A percentile compares a stretch with the other conserved stretches of the same genome.
phyloP scores from a whole-genome alignment of 1,140 invertebrate genomes.

The Hestina assimilis region DNA sequence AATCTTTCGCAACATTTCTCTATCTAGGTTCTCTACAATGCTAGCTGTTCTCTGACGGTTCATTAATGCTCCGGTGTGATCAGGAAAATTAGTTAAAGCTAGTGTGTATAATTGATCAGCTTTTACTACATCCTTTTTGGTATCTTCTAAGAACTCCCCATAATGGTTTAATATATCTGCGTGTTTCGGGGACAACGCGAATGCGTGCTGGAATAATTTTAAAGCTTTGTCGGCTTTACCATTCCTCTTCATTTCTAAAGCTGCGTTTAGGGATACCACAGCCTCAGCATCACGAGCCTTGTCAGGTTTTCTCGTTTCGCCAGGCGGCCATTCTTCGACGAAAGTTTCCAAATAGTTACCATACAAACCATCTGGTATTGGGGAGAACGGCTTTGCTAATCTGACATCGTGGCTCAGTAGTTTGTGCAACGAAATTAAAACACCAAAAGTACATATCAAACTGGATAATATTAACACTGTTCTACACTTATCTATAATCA shows the following conservation, averaged over 20 bases:
- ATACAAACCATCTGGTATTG: slow-evolving; percentile 64
- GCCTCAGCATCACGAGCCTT: slow-evolving; percentile 84
- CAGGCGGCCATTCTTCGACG: slow-evolving; percentile 39
- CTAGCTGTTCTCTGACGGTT: slow-evolving; percentile 91
- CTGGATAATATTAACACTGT: slow-evolving; percentile 66
- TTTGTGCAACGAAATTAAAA: slow-evolving; percentile 63
- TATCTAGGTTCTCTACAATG: slow-evolving; percentile 94
- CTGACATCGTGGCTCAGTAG: slow-evolving; percentile 60
- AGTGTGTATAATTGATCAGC: slow-evolving; percentile 93
- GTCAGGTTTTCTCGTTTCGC: slow-evolving; percentile 35
- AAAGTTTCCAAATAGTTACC: slow-evolving; percentile 61
- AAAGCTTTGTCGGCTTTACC: slow-evolving; percentile 92
- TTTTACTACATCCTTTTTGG: slow-evolving; percentile 90
- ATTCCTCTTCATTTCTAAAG: slow-evolving; percentile 88
- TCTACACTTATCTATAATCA: slow-evolving; percentile 65
- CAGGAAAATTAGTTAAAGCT: slow-evolving; percentile 90
- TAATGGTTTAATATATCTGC: slow-evolving; percentile 95
- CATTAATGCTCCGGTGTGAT: slow-evolving; percentile 87
- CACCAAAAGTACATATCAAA: slow-evolving; percentile 61
- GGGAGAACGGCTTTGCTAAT: slow-evolving; percentile 63
- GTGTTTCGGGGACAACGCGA: slow-evolving; percentile 93
- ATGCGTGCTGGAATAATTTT: slow-evolving; percentile 93
- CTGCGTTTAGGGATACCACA: slow-evolving; percentile 88
- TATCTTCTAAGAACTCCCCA: slow-evolving; percentile 95
- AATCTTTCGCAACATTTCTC: slow-evolving; percentile 87